A percentile compares a stretch with the other conserved stretches of the same genome.
These are phyloP conservation scores for Psophia crepitans DNA, from an alignment of 2,113 vertebrate species.

Conservation along the genomic window DNA sequence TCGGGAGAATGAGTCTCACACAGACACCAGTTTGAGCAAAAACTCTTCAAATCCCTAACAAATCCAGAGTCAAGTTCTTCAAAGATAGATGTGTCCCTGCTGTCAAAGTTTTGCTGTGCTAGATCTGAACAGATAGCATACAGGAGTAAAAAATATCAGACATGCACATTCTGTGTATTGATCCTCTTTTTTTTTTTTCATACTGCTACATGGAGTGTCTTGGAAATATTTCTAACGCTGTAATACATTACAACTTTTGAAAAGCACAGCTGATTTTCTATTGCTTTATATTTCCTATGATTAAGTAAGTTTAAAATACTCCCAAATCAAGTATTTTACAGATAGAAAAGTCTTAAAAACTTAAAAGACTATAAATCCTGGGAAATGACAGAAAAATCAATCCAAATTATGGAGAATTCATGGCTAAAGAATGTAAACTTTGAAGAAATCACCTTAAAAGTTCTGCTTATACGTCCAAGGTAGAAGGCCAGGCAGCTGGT, in stretches of 20 bases:
- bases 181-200: neutral
- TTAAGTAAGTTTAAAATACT: neutral
- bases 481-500: neutral
- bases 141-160: neutral
- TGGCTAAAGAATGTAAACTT: neutral
- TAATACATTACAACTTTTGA: neutral
- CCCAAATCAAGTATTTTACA: neutral
- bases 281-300: neutral
- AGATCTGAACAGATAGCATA: neutral
- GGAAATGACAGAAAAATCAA: neutral
- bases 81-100: accelerated
- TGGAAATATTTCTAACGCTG: neutral
- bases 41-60: neutral
- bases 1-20: neutral
- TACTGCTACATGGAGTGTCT: neutral
- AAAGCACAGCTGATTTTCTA: neutral
- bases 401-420: neutral
- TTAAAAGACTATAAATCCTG: neutral
- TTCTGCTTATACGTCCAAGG: neutral
- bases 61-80: neutral
- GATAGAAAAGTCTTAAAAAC: neutral
- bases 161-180: neutral
- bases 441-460: neutral
- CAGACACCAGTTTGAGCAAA: neutral
- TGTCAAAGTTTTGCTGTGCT: neutral